Percentiles rank a stretch among this genome's conserved stretches.
phyloP scores from a whole-genome alignment of 2,888 invertebrate species.

The Platycheirus rosarum region DNA sequence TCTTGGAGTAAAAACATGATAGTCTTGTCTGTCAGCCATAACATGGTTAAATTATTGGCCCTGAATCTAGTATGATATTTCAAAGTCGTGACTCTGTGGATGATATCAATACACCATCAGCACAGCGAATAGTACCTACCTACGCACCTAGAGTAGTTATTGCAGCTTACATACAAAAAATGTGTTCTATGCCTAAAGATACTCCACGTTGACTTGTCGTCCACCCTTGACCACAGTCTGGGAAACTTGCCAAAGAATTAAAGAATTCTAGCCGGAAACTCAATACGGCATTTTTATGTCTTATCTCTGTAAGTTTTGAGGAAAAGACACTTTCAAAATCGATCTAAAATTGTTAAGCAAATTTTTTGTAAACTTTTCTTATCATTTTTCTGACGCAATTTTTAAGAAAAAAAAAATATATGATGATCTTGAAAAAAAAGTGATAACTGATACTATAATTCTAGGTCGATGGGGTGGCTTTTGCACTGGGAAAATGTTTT shows the following conservation, averaged over 20 bases:
- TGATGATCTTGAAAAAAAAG: background rate
- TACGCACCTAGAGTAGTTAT: slow-evolving; percentile 13
- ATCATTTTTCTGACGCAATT: background rate
- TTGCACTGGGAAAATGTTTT: no score
- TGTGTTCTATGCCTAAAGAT: background rate
- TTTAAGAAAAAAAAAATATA: background rate
- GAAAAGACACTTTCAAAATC: background rate
- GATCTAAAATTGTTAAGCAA: background rate
- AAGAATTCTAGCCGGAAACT: no score
- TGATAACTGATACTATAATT: no score
- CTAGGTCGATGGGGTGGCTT: no score
- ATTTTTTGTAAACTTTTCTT: background rate
- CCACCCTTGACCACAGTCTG: background rate
- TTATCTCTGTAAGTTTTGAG: background rate
- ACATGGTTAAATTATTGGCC: background rate
- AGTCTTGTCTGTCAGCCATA: background rate
- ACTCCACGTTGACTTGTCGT: background rate
- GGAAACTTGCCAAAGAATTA: no score
- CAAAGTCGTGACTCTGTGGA: background rate
- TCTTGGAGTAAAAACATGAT: background rate
- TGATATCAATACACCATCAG: background rate
- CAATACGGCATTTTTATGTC: background rate
- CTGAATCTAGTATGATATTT: background rate
- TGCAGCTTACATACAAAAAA: background rate
- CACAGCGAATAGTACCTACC: slow-evolving; percentile 7